Base-by-base conservation (phyloP, 2,797 vertebrate genomes). In the Onychomys leucogaster region DNA sequence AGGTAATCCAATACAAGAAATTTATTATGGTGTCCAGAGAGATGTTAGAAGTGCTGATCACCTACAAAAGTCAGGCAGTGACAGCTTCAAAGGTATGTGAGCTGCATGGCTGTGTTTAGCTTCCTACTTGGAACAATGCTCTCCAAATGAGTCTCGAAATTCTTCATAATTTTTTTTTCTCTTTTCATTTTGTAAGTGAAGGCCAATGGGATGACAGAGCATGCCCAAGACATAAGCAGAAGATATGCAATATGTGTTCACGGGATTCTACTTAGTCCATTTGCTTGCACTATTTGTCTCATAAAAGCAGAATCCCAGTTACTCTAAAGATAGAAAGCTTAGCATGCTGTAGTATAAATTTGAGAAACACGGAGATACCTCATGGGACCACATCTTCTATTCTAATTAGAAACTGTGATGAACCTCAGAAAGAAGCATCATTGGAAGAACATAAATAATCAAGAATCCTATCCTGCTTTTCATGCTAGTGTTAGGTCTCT, bases 1-100 rank as follows among this genome's bases (percentile, higher is more conserved):
- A 73, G 19, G 46, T 67, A 87, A 90, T 65, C 93, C 32, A 57
- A 65, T 59, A 34, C 2, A 91, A 34, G 19, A 76, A 49, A 88
- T 83, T 61, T 29, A 52, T 67, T 52, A 17, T 32, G 7, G 25
- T 13, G 49, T 57, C 46, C 19, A 65, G 5, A 21, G 49, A 59
- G 65, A 34, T 71, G 27, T 19, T 71, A 10, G 34, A n/a, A 85
- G 43, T 73, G 63, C 57, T 65, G 94, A 55, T 41, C 73, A 73
- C 27, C 82, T n/a, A 8, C 14, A 27, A 10, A 55, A 32, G 67
- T 46, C 37, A 61, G 32, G 11, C 9, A 41, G 14, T 23, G 14
- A 2, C 0, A 9, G 12, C 57, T 23, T 46, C 17, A 49, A 25
- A n/a, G 29, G 12, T 73, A 1, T 82, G 59, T 32, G 46, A 89